These are phyloP conservation scores for Peucedramus taeniatus DNA, from an alignment of 2,113 vertebrate species.

Conservation along the genomic window DNA sequence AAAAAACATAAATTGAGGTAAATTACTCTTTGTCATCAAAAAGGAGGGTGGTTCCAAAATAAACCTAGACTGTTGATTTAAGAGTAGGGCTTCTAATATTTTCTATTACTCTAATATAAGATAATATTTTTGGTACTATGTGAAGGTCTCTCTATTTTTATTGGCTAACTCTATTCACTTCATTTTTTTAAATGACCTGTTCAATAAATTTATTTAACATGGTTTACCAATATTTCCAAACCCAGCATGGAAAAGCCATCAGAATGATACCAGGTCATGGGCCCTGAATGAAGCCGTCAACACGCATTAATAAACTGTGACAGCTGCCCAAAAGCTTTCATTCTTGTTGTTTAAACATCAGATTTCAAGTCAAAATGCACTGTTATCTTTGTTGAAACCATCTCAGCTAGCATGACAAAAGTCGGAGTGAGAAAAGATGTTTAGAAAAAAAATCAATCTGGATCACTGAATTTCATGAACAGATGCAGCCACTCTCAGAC, in stretches of 20 bases:
- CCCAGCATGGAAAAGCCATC: slow-evolving; percentile 60
- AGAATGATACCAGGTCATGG: slow-evolving; percentile 49
- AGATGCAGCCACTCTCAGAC: background rate
- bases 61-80: slow-evolving; percentile 52
- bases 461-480: slow-evolving; percentile 46
- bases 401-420: slow-evolving; percentile 72
- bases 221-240: slow-evolving; percentile 65
- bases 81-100: slow-evolving; percentile 39
- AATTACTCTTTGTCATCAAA: slow-evolving; percentile 32
- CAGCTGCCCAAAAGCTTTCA: slow-evolving; percentile 80
- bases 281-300: slow-evolving; percentile 79
- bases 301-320: slow-evolving; percentile 82
- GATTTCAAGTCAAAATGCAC: slow-evolving; percentile 74
- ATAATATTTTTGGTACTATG: slow-evolving; percentile 21
- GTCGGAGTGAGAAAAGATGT: slow-evolving; percentile 69
- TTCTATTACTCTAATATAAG: slow-evolving; percentile 35
- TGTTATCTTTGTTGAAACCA: slow-evolving; percentile 83
- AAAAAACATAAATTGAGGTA: slow-evolving; percentile 18
- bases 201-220: slow-evolving; percentile 51
- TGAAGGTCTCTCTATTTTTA: slow-evolving; percentile 50
- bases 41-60: slow-evolving; percentile 56
- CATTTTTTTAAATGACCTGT: slow-evolving; percentile 5
- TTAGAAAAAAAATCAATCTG: slow-evolving; percentile 15
- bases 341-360: slow-evolving; percentile 80
- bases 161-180: slow-evolving; percentile 24